Base-by-base conservation (phyloP, 2,113 vertebrate genomes). In the Menidia beryllina region DNA sequence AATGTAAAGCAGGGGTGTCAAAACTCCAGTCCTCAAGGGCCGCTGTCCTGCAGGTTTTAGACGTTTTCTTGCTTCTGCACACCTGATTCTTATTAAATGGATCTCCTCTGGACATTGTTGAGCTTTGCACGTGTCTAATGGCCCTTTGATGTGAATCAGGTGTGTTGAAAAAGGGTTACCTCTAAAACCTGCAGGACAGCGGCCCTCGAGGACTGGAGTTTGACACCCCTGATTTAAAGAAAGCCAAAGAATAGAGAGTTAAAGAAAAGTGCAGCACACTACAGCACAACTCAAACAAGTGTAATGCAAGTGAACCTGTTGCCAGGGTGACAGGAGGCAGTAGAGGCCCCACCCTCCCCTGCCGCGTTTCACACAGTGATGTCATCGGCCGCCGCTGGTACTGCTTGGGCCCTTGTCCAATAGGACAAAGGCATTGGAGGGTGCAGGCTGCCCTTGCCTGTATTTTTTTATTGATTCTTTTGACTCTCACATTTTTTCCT, bases 291-390 rank as follows among this genome's bases (percentile, higher is more conserved):
- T 82, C 64, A 68, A 68, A 79, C 41, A 67, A 54, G 75, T 45
- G 24, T 24, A 21, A 61, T 55, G 5, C 30, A 26, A 72, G 63
- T 48, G 36, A 66, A 86, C 86, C 77, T 89, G 90, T 91, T 91
- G 85, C 90, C 78, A 89, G 36, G 83, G 90, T 84, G 88, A 90
- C 82, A 66, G 66, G 79, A 88, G 82, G 66, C 64, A 85, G 69
- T 36, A 20, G 39, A 70, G 71, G 73, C 75, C 83, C 85, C 79
- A 24, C 80, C 74, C 68, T 79, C 52, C 59, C 85, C 78, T 2
- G 50, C 55, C 25, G 65, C 3, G 75, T 75, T 91, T 88, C 76
- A 82, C 72, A 79, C 24, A 74, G 62, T 86, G 88, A 91, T 89
- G 79, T 88, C 86, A 90, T 80, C 64, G 50, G 66, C 79, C 80